These are phyloP conservation scores for Eptesicus fuscus DNA, from an alignment of 2,113 vertebrate species.

Conservation along the genomic window DNA sequence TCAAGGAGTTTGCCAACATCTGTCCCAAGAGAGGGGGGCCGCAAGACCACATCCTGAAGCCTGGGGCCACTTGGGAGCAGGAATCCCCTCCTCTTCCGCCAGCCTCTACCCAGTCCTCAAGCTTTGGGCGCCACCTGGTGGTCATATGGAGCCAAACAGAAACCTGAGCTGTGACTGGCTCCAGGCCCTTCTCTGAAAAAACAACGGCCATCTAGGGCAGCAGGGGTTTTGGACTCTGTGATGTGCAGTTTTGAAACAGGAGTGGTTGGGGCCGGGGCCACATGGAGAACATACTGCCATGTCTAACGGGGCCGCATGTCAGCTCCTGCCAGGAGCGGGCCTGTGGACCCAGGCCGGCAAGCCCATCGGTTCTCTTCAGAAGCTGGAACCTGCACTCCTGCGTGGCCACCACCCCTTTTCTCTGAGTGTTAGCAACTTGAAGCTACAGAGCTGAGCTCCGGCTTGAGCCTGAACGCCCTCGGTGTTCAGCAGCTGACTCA, in stretches of 20 bases:
- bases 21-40: accelerated
- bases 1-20: neutral
- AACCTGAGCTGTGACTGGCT: accelerated
- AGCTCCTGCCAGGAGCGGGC: neutral
- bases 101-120: neutral
- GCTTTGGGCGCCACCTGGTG: neutral
- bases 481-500: neutral
- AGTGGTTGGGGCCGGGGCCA: neutral
- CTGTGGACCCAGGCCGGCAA: accelerated
- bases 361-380: accelerated
- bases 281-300: neutral
- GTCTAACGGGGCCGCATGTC: neutral
- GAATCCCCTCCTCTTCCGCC: neutral
- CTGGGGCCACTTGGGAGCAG: accelerated
- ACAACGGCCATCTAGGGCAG: neutral
- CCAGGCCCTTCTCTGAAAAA: neutral
- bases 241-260: neutral
- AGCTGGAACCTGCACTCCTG: neutral
- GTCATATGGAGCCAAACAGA: neutral
- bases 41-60: neutral
- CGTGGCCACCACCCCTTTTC: too few relatives aligned
- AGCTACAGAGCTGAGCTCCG: neutral
- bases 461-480: accelerated
- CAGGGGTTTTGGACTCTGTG: accelerated
- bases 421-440: neutral